Percentiles rank a stretch among this genome's conserved stretches.
These are phyloP conservation scores for Pelusios castaneus DNA, from an alignment of 2,113 vertebrate genomes.

Conservation along the genomic window DNA sequence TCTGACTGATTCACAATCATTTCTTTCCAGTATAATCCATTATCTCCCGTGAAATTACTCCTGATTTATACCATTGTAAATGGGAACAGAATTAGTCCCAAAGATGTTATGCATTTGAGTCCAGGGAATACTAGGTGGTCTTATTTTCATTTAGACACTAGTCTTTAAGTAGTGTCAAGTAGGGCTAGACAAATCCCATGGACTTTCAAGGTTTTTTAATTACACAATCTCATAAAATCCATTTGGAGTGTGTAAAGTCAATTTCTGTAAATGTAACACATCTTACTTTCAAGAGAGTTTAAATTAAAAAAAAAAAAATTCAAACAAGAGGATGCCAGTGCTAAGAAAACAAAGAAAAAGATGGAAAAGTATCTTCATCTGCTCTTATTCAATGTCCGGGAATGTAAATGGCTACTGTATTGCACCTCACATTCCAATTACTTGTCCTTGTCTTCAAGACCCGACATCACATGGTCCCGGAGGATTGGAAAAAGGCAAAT, in stretches of 20 bases:
- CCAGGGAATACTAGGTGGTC: neutral
- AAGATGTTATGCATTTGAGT: neutral
- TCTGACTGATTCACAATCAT: neutral
- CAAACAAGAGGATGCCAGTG: accelerated
- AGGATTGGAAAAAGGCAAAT: too few species aligned
- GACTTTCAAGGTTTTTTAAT: neutral
- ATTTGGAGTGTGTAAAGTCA: neutral
- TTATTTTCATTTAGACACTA: neutral
- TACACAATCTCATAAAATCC: neutral
- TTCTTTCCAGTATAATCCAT: neutral
- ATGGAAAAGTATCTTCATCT: neutral
- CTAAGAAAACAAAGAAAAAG: neutral
- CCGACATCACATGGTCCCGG: neutral
- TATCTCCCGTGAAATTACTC: neutral
- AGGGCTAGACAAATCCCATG: neutral
- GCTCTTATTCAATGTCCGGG: neutral
- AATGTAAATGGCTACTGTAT: neutral
- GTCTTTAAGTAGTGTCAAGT: neutral
- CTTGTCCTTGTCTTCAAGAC: neutral
- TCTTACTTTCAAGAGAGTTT: neutral
- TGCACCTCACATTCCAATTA: neutral
- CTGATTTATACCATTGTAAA: neutral
- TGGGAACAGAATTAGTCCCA: neutral
- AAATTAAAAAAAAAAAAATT: neutral
- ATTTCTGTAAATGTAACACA: neutral